Percentiles rank a stretch among this genome's conserved stretches.
phyloP scores from a whole-genome alignment of 2,888 invertebrate species.

The Latheticus oryzae region DNA sequence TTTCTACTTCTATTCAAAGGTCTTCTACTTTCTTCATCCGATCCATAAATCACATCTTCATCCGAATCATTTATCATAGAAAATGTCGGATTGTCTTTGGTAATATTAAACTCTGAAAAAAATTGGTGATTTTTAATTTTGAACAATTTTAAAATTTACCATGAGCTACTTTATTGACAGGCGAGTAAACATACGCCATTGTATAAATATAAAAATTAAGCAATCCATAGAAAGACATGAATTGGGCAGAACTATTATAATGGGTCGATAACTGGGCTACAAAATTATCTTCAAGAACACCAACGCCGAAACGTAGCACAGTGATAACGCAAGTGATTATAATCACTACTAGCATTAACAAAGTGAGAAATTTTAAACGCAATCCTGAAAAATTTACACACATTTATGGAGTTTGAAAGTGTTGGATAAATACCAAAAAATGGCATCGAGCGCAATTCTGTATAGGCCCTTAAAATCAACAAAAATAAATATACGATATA shows the following conservation, averaged over 20 bases:
- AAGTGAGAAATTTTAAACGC: conserved; percentile 89
- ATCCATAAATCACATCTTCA: conserved; percentile 95
- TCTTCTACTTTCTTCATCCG: conserved; percentile 87
- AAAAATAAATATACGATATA: conserved; percentile 88
- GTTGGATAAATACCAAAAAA: conserved; percentile 83
- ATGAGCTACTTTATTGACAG: conserved; percentile 80
- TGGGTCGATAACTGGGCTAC: conserved; percentile 88
- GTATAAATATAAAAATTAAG: conserved; percentile 94
- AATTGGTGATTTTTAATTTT: neutral
- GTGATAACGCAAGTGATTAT: conserved; percentile 81
- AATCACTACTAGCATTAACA: conserved; percentile 85
- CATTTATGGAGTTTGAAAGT: neutral
- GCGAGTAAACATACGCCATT: conserved; percentile 95
- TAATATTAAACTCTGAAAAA: conserved; percentile 85
- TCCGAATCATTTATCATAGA: conserved; percentile 99
- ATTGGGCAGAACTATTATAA: conserved; percentile 92
- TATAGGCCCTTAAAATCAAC: conserved; percentile 89
- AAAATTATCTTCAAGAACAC: conserved; percentile 93
- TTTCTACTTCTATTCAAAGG: conserved; percentile 80
- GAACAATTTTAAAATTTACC: conserved; percentile 70
- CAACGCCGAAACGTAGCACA: conserved; percentile 86
- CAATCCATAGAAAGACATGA: conserved; percentile 94
- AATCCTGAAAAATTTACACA: conserved; percentile 74
- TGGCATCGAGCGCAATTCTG: conserved; percentile 95
- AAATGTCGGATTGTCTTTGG: conserved; percentile 97